These are phyloP conservation scores for Drosophila sordidula DNA, from an alignment of 2,888 invertebrate species.

Conservation along the genomic window DNA sequence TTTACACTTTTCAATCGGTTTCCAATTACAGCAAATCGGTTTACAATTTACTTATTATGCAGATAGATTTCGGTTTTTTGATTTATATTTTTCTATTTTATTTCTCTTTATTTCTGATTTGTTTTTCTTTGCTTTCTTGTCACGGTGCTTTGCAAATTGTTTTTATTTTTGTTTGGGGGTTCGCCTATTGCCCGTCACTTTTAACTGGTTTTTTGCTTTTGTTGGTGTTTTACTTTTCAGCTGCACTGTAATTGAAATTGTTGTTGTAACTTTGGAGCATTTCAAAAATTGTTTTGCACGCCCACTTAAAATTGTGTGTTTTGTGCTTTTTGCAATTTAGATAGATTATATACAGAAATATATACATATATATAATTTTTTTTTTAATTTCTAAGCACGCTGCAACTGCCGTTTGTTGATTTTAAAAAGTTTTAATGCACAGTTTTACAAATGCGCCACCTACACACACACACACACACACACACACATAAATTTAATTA, in stretches of 20 bases:
- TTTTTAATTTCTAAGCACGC: background rate
- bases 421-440: constrained; percentile 24
- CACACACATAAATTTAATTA: constrained; percentile 14
- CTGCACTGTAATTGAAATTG: constrained; percentile 76
- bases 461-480: constrained; percentile 3
- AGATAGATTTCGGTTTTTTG: constrained; percentile 2
- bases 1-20: constrained; percentile 28
- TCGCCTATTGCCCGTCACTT: constrained; percentile 64
- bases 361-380: background rate
- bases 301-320: constrained; percentile 47
- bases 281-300: constrained; percentile 52
- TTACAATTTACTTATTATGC: constrained; percentile 46
- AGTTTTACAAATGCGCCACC: constrained; percentile 16
- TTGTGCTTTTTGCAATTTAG: constrained; percentile 6
- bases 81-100: background rate
- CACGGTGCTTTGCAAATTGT: constrained; percentile 41
- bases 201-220: constrained; percentile 67
- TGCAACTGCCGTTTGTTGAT: constrained; percentile 8
- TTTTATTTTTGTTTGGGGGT: constrained; percentile 43
- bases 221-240: constrained; percentile 56
- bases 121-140: constrained; percentile 7
- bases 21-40: constrained; percentile 41
- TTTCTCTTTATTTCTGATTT: background rate
- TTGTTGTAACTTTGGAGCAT: constrained; percentile 44
- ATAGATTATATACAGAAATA: background rate